Base-by-base conservation (phyloP, 2,797 vertebrate genomes). In the Mastacembelus armatus region DNA sequence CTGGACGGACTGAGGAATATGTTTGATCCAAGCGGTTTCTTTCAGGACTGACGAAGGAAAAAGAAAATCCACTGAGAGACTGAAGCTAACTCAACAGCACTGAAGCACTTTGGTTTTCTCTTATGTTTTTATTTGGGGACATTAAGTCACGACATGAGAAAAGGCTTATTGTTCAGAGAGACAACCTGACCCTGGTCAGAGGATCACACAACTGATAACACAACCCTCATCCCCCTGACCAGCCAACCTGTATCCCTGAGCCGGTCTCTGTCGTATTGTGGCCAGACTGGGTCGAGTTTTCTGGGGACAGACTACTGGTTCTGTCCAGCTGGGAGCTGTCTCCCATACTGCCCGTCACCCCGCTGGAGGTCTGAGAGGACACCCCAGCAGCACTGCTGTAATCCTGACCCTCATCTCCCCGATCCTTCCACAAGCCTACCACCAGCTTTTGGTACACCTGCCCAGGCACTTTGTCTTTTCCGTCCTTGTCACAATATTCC, bases 331-430 rank as follows among this genome's bases (percentile, higher is more conserved):
- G 83, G 12, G 56, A 81, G 35, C 74, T 71, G 39, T 89, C 86
- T 29, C 69, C 79, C 18, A 89, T 39, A 51, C 89, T 93, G 36
- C 88, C 90, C 10, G 89, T 92, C 27, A 93, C 91, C 45, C 94
- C 91, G n/a, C 91, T 93, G 77, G 90, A 92, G 70, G 89, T 92
- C 26, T 92, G 90, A 63, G 92, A 91, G 40, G 90, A 88, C 0
- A 60, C 56, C n/a, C 78, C 85, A 3, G 38, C 39, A 2, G 59
- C 45, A 14, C 67, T 65, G 5, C 76, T 86, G 30, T 63, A 74
- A 33, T 91, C 87, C 72, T 52, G 81, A 19, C 33, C 38, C 12
- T 90, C 87, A 54, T 74, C 77, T 10, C 57, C 84, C 44, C 27
- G 69, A 7, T 77, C 78, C n/a, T 24, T 78, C 29, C 50, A 39